These are phyloP conservation scores for Epinephelus awoara DNA, from an alignment of 2,797 vertebrate genomes.

Conservation along the genomic window DNA sequence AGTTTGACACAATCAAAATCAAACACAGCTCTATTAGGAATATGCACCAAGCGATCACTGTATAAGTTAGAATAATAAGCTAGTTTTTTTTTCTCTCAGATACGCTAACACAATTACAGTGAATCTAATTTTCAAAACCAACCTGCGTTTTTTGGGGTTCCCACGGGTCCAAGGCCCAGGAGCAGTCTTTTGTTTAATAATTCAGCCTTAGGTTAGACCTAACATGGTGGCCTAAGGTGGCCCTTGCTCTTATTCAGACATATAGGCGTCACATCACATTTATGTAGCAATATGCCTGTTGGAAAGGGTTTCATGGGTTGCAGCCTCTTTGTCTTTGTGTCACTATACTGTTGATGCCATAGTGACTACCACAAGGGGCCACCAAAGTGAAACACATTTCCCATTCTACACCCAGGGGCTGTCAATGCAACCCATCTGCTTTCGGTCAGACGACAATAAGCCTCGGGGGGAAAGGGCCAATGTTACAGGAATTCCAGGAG, in stretches of 20 bases:
- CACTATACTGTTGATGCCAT: neutral
- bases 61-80: neutral
- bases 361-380: neutral
- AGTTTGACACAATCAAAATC: too few relatives aligned
- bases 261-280: neutral
- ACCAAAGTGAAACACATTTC: neutral
- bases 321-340: neutral
- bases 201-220: neutral
- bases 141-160: neutral
- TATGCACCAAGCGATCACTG: neutral
- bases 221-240: neutral
- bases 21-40: neutral
- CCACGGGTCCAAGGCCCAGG: neutral
- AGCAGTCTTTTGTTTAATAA: neutral
- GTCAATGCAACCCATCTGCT: too few relatives aligned
- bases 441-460: too few relatives aligned
- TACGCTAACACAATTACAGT: neutral
- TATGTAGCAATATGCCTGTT: neutral
- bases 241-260: neutral
- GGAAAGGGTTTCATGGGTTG: neutral
- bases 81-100: too few relatives aligned
- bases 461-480: too few relatives aligned
- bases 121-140: too few relatives aligned
- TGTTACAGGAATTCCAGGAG: too few relatives aligned
- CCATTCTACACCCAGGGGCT: neutral